Conservation (phyloP, 2,113 vertebrate genomes). For the Guaruba guarouba region DNA sequence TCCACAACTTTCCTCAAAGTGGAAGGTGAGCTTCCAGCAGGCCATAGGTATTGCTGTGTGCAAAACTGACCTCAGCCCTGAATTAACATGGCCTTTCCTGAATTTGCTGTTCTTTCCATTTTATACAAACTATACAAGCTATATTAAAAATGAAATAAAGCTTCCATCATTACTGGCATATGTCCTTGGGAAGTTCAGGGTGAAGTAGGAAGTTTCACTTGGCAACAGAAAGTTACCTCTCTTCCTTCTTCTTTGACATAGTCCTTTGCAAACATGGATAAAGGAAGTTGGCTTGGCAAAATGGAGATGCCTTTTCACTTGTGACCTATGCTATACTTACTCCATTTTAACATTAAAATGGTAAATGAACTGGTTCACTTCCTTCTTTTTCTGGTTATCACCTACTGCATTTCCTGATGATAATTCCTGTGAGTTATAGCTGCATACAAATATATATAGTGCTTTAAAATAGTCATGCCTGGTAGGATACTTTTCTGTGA, state of each 20-base stretch:
- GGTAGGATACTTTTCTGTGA: neutral
- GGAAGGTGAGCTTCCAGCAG: neutral
- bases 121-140: neutral
- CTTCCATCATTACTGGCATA: neutral
- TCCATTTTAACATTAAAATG: neutral
- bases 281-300: neutral
- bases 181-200: neutral
- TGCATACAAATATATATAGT: neutral
- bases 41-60: neutral
- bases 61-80: too few relatives aligned
- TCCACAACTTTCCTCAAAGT: neutral
- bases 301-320: neutral
- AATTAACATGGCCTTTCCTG: rapidly evolving
- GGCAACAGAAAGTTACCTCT: neutral
- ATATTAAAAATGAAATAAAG: neutral
- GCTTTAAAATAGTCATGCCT: neutral
- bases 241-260: neutral
- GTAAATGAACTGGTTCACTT: neutral
- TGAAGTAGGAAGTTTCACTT: neutral
- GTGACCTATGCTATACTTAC: neutral
- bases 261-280: neutral
- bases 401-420: neutral
- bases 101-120: neutral
- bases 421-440: neutral
- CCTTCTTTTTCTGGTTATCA: neutral